These are phyloP conservation scores for Picathartes gymnocephalus DNA, from an alignment of 2,113 vertebrate species.

Conservation along the genomic window DNA sequence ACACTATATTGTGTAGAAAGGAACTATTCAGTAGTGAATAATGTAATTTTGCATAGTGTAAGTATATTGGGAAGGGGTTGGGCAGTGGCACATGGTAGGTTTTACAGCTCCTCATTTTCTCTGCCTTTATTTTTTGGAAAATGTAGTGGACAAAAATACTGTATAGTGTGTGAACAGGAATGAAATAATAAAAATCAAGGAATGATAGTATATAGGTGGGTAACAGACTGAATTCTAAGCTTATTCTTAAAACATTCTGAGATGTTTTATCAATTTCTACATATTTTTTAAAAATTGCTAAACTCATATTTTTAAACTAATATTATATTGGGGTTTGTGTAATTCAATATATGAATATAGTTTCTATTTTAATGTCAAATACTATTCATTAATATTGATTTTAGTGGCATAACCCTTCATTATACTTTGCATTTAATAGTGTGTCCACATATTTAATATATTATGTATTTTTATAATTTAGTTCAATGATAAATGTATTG, in stretches of 20 bases:
- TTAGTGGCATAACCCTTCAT: background rate
- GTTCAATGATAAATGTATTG: background rate
- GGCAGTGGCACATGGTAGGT: background rate
- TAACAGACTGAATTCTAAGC: background rate
- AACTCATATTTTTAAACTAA: background rate
- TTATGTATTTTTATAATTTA: background rate
- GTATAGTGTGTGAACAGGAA: background rate
- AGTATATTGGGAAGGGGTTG: background rate
- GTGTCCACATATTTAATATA: background rate
- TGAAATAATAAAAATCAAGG: background rate
- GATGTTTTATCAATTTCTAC: background rate
- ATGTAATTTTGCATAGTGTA: background rate
- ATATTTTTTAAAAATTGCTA: background rate
- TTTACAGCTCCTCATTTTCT: background rate
- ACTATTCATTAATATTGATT: background rate
- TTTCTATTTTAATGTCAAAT: background rate
- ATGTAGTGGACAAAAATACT: background rate
- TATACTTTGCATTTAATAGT: background rate
- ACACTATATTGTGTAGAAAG: background rate
- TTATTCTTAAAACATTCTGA: background rate
- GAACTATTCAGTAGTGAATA: background rate
- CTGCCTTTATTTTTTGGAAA: background rate
- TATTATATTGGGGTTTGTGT: background rate
- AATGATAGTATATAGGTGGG: background rate
- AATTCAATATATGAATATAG: background rate